Evolutionary conservation across 2,113 vertebrate genomes (phyloP).

Genomic region (Cyprinodon variegatus): DNA sequence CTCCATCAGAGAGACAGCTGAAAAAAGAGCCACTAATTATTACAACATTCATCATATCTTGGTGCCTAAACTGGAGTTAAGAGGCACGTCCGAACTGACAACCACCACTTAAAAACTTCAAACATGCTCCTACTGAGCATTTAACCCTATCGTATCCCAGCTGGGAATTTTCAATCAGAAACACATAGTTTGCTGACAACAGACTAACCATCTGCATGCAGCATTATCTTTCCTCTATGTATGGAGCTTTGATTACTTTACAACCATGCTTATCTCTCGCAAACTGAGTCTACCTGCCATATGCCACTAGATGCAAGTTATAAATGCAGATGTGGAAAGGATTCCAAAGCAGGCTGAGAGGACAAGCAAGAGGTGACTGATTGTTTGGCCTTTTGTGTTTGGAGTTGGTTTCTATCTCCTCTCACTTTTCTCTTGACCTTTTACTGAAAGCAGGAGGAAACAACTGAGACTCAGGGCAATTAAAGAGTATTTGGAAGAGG

Average conservation of each 20-base stretch:
- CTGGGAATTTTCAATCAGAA: constrained; percentile 34
- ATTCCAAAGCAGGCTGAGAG: not conserved
- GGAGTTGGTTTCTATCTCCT: constrained; percentile 10
- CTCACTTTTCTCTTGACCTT: not conserved
- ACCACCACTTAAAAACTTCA: constrained; percentile 65
- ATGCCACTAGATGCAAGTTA: constrained; percentile 52
- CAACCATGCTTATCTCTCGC: constrained; percentile 32
- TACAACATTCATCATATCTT: constrained; percentile 52
- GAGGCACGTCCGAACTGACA: constrained; percentile 58
- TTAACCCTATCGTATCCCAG: constrained; percentile 34
- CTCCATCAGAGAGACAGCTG: constrained; percentile 24
- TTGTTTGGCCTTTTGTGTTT: constrained; percentile 8
- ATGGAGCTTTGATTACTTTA: constrained; percentile 61
- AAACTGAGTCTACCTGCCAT: constrained; percentile 59
- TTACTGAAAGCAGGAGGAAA: constrained; percentile 23
- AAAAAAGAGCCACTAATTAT: constrained; percentile 52
- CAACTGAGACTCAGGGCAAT: constrained; percentile 20
- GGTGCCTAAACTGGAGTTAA: constrained; percentile 43
- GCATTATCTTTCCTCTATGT: constrained; percentile 19
- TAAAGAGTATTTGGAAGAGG: constrained; percentile 23
- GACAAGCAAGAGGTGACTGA: constrained; percentile 6
- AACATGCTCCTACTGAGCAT: constrained; percentile 39
- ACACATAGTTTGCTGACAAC: constrained; percentile 19
- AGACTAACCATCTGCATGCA: constrained; percentile 32
- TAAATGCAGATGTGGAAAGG: constrained; percentile 54